Evolutionary conservation across 2,888 invertebrate genomes (phyloP).

Genomic region (Acanthosepion lycidas): DNA sequence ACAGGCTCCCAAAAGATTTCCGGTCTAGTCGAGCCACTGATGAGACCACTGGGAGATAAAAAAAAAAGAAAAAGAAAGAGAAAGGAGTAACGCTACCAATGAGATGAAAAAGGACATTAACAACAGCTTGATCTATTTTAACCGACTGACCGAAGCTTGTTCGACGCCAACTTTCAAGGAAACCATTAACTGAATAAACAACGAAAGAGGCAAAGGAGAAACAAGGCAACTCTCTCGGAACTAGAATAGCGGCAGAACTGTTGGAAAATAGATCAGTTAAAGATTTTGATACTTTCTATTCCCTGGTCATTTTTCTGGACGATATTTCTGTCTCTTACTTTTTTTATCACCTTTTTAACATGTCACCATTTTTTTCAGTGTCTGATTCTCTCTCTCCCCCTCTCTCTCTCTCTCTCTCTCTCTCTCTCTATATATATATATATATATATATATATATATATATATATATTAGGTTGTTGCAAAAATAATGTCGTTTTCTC

Average conservation of each 20-base stretch:
- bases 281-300: not conserved
- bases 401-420: no score
- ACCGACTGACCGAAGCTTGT: not conserved
- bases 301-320: not conserved
- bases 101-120: not conserved
- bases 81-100: not conserved
- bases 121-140: not conserved
- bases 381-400: no score
- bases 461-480: no score
- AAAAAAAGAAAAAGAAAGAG: no score
- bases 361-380: no score
- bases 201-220: not conserved
- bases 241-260: not conserved
- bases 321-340: not conserved
- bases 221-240: not conserved
- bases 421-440: no score
- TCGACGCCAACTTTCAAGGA: not conserved
- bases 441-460: no score
- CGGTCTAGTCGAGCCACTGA: not conserved
- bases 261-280: not conserved
- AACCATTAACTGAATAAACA: not conserved
- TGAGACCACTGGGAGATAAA: not conserved
- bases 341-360: no score
- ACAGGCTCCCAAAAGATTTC: not conserved
- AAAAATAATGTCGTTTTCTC: no score